Base-by-base conservation (phyloP, 2,797 vertebrate species). In the Lepilemur ruficaudatus region DNA sequence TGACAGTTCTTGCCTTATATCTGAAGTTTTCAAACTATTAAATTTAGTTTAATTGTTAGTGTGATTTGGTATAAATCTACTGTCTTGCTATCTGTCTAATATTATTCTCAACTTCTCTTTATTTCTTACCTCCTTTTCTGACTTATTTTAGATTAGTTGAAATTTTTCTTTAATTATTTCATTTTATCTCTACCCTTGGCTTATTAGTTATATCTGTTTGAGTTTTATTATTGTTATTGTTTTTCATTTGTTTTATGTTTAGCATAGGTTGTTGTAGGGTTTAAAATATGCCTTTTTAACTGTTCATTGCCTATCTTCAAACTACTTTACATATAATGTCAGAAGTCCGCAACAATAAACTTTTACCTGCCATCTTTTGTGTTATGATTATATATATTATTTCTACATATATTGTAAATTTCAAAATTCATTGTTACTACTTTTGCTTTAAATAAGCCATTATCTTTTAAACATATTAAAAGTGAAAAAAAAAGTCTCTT, bases 211-310 rank as follows among this genome's bases (percentile, higher is more conserved):
- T 46, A 85, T 48, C n/a, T 75, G 4, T 92, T 80, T 81, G 14
- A 43, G 7, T 65, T 48, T 92, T 80, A 25, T 48, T 79, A 12
- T 59, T 84, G 10, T 48, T 50, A 23, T 59, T 67, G 28, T 46
- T 83, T 72, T 70, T 94, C 35, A 67, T 82, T 67, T 81, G 50
- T 59, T 88, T 95, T 63, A 32, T 72, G 76, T 92, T 76, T 22
- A 76, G 11, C 35, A 50, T 38, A 20, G 48, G 5, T 28, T 73
- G 13, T 43, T 55, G 3, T 46, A 57, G 23, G 7, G 9, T 67
- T 89, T 25, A 84, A 84, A 78, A 70, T 57, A 30, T 32, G 6
- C 15, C 38, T 83, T 35, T 83, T 48, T 81, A 61, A 80, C 3
- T 73, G 73, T 46, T 35, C 10, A 48, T 48, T 41, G 7, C 11